Conservation (phyloP, 1,140 invertebrate species). For the Anadara kagoshimensis region DNA sequence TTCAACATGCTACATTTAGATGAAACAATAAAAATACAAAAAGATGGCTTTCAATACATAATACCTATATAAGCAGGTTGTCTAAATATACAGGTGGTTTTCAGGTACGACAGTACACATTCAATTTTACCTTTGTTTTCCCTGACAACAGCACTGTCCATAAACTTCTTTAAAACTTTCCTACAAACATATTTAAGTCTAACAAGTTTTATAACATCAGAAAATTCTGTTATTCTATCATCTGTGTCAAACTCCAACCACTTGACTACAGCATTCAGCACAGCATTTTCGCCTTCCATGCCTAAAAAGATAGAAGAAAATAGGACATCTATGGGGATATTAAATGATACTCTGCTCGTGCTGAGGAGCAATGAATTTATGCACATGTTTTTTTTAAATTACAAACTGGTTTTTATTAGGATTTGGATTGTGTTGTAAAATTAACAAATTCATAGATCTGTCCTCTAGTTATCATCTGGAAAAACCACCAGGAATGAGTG, state of each 20-base stretch:
- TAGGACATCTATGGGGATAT: too few relatives aligned
- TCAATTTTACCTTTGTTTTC: constrained; percentile 10
- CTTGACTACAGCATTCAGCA: constrained; percentile 29
- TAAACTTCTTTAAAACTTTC: constrained; percentile 10
- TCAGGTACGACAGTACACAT: not conserved
- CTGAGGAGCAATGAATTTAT: too few relatives aligned
- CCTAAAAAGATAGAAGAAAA: constrained; percentile 9
- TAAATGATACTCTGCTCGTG: too few relatives aligned
- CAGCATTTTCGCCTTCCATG: constrained; percentile 34
- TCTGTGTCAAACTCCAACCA: constrained; percentile 37
- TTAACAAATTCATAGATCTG: too few relatives aligned
- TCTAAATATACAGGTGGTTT: not conserved
- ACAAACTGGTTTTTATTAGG: too few relatives aligned
- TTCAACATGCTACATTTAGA: too few relatives aligned
- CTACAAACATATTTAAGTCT: constrained; percentile 27
- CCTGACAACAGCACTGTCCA: not conserved
- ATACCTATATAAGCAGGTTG: not conserved
- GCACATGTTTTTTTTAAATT: too few relatives aligned
- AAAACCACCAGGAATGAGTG: too few relatives aligned
- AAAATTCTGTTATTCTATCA: constrained; percentile 9
- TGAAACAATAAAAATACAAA: not conserved
- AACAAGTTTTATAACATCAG: constrained; percentile 28
- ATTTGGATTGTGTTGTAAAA: too few relatives aligned
- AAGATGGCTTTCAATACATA: not conserved
- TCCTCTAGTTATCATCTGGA: too few relatives aligned